Evolutionary conservation across 2,888 invertebrate genomes (phyloP).

Genomic region (Sipunculus nudus): DNA sequence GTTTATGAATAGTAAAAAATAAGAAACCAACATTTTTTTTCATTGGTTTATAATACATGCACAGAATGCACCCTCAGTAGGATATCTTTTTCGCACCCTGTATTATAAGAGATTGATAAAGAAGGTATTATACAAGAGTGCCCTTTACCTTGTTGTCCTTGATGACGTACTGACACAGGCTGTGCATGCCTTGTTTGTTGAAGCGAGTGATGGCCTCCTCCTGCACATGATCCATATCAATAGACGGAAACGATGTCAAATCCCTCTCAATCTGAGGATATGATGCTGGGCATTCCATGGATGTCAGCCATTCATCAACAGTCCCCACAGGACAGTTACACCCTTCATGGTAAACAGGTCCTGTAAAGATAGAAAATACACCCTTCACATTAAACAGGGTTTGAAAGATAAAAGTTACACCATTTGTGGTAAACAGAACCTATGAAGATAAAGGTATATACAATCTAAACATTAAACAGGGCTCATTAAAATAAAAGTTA

Average conservation of each 20-base stretch:
- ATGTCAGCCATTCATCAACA: slow-evolving; percentile 74
- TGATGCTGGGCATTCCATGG: slow-evolving; percentile 70
- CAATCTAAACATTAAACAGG: no score
- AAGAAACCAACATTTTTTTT: no score
- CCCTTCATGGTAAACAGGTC: slow-evolving; percentile 80
- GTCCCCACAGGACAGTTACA: slow-evolving; percentile 82
- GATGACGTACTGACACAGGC: slow-evolving; percentile 89
- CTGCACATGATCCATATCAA: slow-evolving; percentile 76
- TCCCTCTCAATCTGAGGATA: slow-evolving; percentile 80
- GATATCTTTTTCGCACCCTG: no score
- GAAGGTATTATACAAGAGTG: slow-evolving; percentile 13
- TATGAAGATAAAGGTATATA: no score
- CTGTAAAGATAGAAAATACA: slow-evolving; percentile 67
- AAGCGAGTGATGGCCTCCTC: slow-evolving; percentile 76
- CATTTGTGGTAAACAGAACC: no score
- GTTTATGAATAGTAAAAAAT: no score
- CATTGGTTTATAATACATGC: no score
- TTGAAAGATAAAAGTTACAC: background rate
- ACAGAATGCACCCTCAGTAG: no score
- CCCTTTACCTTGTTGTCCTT: slow-evolving; percentile 77
- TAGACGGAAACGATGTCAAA: slow-evolving; percentile 73
- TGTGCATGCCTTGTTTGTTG: slow-evolving; percentile 81
- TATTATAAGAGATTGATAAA: no score
- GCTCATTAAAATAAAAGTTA: no score
- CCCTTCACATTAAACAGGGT: slow-evolving; percentile 1